phyloP scores from a whole-genome alignment of 2,888 invertebrate genomes.

The Eristalinus sepulchralis region DNA sequence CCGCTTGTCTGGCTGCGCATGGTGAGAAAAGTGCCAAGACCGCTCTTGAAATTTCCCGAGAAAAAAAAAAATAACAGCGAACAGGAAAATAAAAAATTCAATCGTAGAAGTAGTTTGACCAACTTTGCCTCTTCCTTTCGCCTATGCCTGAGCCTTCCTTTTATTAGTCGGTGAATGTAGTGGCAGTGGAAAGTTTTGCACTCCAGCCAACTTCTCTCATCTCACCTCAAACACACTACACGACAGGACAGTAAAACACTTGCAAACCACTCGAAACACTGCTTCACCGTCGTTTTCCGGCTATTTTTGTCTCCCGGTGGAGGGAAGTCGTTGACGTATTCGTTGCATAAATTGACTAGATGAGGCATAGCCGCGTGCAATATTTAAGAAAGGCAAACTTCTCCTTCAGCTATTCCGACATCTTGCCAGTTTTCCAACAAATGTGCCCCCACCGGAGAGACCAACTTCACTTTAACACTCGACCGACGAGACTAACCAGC shows the following conservation, averaged over 20 bases:
- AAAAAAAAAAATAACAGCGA: background rate
- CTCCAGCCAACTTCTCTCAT: background rate
- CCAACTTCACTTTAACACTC: conserved; percentile 30
- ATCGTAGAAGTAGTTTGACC: conserved; percentile 58
- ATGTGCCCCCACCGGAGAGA: background rate
- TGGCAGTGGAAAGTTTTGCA: conserved; percentile 27
- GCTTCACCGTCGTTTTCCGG: conserved; percentile 36
- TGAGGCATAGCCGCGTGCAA: conserved; percentile 79
- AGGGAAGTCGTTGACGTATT: conserved; percentile 59
- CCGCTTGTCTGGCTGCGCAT: background rate
- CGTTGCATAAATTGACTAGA: conserved; percentile 80
- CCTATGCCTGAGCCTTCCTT: background rate
- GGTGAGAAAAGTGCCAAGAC: conserved; percentile 1
- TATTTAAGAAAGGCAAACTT: conserved; percentile 68
- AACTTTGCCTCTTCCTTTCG: conserved; percentile 22
- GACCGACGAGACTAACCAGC: conserved; percentile 43
- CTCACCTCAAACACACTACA: background rate
- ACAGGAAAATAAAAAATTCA: conserved; percentile 20
- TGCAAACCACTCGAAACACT: background rate
- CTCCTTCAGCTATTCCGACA: conserved; percentile 80
- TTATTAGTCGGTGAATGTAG: conserved; percentile 51
- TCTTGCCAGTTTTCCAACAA: conserved; percentile 78
- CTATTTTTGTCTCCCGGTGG: background rate
- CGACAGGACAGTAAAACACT: background rate
- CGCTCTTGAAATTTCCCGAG: background rate